phyloP scores from a whole-genome alignment of 2,888 invertebrate genomes.

The Drosophila nr. fundita region DNA sequence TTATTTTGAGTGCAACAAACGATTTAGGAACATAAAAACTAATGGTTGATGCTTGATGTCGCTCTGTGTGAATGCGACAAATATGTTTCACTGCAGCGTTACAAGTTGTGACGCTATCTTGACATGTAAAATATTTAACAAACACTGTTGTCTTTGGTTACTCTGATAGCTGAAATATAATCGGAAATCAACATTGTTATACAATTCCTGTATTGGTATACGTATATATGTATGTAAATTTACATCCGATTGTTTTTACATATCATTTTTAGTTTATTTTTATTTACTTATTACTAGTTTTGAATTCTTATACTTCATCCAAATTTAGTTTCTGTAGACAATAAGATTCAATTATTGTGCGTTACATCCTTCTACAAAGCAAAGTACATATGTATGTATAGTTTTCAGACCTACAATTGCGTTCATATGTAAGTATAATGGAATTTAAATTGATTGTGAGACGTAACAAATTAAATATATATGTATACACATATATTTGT shows the following conservation, averaged over 20 bases:
- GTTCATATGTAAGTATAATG: constrained; percentile 13
- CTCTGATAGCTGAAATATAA: constrained; percentile 2
- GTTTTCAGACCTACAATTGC: not conserved
- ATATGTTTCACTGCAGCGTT: not conserved
- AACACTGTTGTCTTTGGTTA: not conserved
- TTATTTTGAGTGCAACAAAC: not conserved
- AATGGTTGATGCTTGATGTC: not conserved
- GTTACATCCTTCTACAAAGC: constrained; percentile 1
- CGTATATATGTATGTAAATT: constrained; percentile 37
- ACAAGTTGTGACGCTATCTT: constrained; percentile 3
- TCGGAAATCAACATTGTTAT: constrained; percentile 34
- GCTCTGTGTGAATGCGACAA: not conserved
- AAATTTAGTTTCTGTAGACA: constrained; percentile 2
- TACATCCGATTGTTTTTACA: constrained; percentile 8
- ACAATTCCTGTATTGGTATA: constrained; percentile 16
- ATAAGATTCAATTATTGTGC: constrained; percentile 8
- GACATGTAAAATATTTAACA: not conserved
- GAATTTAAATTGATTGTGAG: constrained; percentile 1
- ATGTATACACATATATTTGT: not conserved
- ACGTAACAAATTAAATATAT: not conserved
- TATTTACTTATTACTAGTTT: constrained; percentile 1
- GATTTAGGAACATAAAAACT: not conserved
- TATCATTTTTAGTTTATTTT: constrained; percentile 18
- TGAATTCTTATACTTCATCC: not conserved
- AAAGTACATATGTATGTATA: constrained; percentile 12